Percentiles rank a stretch among this genome's conserved stretches.
These are phyloP conservation scores for Dryoscopus gambensis DNA, from an alignment of 2,113 vertebrate species.

Conservation along the genomic window DNA sequence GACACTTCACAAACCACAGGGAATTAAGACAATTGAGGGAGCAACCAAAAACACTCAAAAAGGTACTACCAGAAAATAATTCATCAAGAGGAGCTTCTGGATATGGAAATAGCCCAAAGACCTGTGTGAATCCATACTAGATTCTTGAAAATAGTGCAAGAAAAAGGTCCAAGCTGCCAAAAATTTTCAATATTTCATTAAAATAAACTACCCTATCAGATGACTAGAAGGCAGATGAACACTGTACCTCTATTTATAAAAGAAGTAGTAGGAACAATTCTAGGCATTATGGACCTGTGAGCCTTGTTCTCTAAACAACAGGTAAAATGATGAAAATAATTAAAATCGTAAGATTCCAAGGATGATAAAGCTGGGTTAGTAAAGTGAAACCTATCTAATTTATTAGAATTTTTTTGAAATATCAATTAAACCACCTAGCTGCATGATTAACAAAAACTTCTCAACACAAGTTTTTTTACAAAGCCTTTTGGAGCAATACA, in stretches of 20 bases:
- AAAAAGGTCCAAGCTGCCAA: background rate
- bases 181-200: background rate
- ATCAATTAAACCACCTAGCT: background rate
- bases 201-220: background rate
- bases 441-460: background rate
- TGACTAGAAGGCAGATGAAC: background rate
- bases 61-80: background rate
- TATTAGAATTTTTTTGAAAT: background rate
- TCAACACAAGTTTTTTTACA: background rate
- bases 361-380: background rate
- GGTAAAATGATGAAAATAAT: background rate
- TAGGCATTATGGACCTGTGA: background rate
- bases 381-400: background rate
- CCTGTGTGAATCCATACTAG: background rate
- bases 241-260: background rate
- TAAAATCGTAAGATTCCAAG: background rate
- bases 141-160: background rate
- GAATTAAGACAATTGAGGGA: background rate
- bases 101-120: background rate
- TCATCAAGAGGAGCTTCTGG: background rate
- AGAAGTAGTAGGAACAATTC: background rate
- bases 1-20: background rate
- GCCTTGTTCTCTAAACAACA: background rate
- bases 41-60: background rate
- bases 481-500: background rate